Conservation (phyloP, 2,797 vertebrate genomes). For the Betta splendens region DNA sequence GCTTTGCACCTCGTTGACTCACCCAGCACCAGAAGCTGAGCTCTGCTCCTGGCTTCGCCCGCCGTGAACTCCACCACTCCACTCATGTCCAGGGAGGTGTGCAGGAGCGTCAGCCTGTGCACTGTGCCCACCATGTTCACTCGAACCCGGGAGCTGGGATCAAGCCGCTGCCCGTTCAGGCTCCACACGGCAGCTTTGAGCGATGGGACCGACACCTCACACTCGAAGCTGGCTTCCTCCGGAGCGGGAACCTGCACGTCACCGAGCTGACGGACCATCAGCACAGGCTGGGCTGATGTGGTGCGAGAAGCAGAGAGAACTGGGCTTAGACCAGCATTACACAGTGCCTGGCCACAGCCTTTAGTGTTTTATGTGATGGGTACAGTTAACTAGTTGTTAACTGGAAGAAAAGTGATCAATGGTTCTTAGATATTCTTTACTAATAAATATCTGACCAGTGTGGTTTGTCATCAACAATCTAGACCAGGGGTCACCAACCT, state of each 20-base stretch:
- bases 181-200: conserved; percentile 76
- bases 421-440: no score
- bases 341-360: no score
- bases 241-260: conserved; percentile 78
- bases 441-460: no score
- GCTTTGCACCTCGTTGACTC: no score
- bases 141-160: conserved; percentile 60
- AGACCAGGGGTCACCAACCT: no score
- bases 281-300: conserved; percentile 72
- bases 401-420: no score
- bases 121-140: conserved; percentile 79
- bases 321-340: no score
- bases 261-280: conserved; percentile 74
- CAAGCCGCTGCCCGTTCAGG: conserved; percentile 78
- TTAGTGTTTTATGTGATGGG: no score
- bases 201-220: conserved; percentile 78
- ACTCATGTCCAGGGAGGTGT: conserved; percentile 72
- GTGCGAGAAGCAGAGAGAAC: neutral
- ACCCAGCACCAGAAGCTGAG: conserved; percentile 77
- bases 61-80: conserved; percentile 79
- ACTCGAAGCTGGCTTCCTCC: conserved; percentile 79
- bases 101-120: conserved; percentile 78
- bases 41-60: conserved; percentile 77
- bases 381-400: no score
- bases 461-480: no score